These are phyloP conservation scores for Syngnathus floridae DNA, from an alignment of 2,113 vertebrate genomes.

Conservation along the genomic window DNA sequence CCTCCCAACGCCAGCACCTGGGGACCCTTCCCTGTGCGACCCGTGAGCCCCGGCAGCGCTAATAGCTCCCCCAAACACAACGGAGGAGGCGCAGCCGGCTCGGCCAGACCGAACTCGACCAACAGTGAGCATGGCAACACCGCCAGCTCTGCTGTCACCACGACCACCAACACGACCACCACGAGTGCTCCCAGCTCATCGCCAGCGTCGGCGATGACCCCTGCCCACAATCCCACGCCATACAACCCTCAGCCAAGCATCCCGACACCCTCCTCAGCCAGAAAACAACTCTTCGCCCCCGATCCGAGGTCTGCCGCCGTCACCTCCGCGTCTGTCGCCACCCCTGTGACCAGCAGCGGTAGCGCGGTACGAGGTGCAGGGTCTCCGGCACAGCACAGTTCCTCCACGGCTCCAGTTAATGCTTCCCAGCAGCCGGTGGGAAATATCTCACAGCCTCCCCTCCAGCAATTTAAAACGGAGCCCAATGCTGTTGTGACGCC, in stretches of 20 bases:
- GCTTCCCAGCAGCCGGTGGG: slow-evolving; percentile 71
- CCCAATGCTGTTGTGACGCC: slow-evolving; percentile 64
- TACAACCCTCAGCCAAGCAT: slow-evolving; percentile 71
- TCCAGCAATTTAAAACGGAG: slow-evolving; percentile 72
- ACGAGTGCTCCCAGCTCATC: slow-evolving; percentile 59
- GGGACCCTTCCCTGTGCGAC: slow-evolving; percentile 97
- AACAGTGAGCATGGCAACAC: slow-evolving; percentile 52
- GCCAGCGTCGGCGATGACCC: slow-evolving; percentile 66
- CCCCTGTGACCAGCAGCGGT: slow-evolving; percentile 67
- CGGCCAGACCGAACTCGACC: slow-evolving; percentile 42
- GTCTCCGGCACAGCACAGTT: slow-evolving; percentile 62
- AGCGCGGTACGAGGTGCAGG: slow-evolving; percentile 52
- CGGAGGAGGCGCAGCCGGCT: slow-evolving; percentile 48
- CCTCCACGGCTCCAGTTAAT: slow-evolving; percentile 58
- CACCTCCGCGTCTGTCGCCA: slow-evolving; percentile 64
- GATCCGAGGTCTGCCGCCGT: slow-evolving; percentile 73
- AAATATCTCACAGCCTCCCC: slow-evolving; percentile 53
- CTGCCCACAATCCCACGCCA: slow-evolving; percentile 65
- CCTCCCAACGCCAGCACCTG: slow-evolving; percentile 90
- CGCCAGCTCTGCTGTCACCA: slow-evolving; percentile 31
- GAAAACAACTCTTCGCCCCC: slow-evolving; percentile 88
- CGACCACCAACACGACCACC: slow-evolving; percentile 36
- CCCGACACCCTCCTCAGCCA: slow-evolving; percentile 86
- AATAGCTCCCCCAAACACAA: slow-evolving; percentile 96
- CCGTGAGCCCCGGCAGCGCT: slow-evolving; percentile 90